Conservation (phyloP, 2,888 invertebrate species). For the Teleiodes luculella region DNA sequence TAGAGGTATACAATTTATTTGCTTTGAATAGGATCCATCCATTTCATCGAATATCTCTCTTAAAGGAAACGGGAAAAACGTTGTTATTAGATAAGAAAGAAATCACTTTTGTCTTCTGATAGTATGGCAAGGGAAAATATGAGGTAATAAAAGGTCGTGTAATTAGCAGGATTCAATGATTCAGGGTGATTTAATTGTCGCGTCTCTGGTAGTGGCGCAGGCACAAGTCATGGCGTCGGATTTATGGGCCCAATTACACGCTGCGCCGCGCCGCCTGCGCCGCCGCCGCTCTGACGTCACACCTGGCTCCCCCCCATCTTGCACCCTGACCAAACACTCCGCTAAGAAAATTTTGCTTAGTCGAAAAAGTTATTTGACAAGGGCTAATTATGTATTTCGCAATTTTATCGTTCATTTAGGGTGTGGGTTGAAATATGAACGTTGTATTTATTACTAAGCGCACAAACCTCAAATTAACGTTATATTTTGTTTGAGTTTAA, state of each 20-base stretch:
- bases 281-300: neutral
- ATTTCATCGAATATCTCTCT: no score
- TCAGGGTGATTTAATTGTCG: slow-evolving; percentile 70
- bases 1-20: no score
- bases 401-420: neutral
- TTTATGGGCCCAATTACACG: slow-evolving; percentile 73
- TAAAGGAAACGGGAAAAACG: no score
- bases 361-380: neutral
- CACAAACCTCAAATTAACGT: no score
- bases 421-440: neutral
- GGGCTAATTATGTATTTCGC: neutral
- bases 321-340: neutral
- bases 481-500: no score
- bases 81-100: no score
- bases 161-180: slow-evolving; percentile 64
- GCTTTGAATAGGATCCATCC: no score
- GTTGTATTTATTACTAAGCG: no score
- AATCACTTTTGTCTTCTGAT: neutral
- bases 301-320: neutral
- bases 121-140: slow-evolving; percentile 14
- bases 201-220: slow-evolving; percentile 47
- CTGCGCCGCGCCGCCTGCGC: slow-evolving; percentile 11
- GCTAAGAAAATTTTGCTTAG: neutral
- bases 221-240: slow-evolving; percentile 56
- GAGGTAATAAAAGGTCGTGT: slow-evolving; percentile 32